Percentiles rank a stretch among this genome's conserved stretches.
phyloP scores from a whole-genome alignment of 2,113 vertebrate species.

The Pteruthius melanotis region DNA sequence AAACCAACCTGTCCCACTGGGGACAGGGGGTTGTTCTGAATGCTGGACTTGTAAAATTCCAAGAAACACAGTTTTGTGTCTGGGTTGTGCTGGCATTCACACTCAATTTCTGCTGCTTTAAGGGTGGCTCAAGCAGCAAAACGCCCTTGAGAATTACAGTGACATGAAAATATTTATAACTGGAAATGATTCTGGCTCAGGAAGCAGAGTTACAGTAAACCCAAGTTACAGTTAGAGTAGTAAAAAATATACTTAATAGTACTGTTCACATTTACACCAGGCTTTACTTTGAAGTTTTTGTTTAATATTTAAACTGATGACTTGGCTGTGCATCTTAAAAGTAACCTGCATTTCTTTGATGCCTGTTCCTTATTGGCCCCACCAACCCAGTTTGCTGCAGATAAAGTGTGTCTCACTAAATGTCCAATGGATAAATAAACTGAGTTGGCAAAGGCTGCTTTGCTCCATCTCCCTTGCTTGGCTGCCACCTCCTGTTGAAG shows the following conservation, averaged over 20 bases:
- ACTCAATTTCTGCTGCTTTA: not conserved
- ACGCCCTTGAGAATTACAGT: fast-evolving
- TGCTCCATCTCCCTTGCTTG: not conserved
- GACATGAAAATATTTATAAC: not conserved
- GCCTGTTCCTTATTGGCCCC: not conserved
- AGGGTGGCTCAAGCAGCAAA: not conserved
- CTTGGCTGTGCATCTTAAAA: not conserved
- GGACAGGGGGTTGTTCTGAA: not conserved
- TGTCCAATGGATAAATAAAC: not conserved
- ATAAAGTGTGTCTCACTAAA: not conserved
- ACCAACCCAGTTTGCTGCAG: not conserved
- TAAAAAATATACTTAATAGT: not conserved
- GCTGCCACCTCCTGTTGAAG: not conserved
- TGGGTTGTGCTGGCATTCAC: not conserved
- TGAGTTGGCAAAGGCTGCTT: not conserved
- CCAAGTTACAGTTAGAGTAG: not conserved
- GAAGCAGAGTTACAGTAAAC: not conserved
- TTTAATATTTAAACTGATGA: not conserved
- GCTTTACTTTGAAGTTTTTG: not conserved
- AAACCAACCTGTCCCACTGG: not conserved
- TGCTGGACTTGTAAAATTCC: not conserved
- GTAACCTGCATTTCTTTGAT: not conserved
- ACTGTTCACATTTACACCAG: no score
- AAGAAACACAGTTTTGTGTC: not conserved
- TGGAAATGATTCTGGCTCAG: not conserved